Conservation (phyloP, 2,113 vertebrate species). For the Pteruthius melanotis region DNA sequence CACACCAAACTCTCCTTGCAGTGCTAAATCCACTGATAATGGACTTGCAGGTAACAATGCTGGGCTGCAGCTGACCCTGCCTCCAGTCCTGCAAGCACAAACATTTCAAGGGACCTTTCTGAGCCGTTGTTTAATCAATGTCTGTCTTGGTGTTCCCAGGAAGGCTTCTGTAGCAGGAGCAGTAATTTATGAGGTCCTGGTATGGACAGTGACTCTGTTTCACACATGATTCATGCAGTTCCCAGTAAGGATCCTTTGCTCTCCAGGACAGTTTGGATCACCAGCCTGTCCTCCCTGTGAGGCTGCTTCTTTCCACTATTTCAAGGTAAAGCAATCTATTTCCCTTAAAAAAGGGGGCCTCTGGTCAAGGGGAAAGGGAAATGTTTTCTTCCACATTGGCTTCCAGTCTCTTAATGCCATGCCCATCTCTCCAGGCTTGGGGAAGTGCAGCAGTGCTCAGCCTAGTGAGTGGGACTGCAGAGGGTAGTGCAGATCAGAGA, state of each 20-base stretch:
- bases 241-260: neutral
- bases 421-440: neutral
- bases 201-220: fast-evolving
- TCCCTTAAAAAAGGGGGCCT: neutral
- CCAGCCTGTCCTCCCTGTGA: neutral
- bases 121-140: neutral
- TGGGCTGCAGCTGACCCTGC: neutral
- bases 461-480: neutral
- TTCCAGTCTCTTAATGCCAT: neutral
- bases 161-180: neutral
- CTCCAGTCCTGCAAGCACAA: neutral
- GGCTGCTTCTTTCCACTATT: neutral
- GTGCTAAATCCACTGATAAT: neutral
- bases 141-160: neutral
- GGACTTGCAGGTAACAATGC: neutral
- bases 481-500: neutral
- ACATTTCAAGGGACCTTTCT: neutral
- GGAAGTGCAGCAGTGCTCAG: neutral
- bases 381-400: neutral
- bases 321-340: neutral
- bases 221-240: neutral
- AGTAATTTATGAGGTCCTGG: neutral
- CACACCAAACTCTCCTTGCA: neutral
- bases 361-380: neutral
- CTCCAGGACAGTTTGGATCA: neutral